Percentiles rank a stretch among this genome's conserved stretches.
Evolutionary conservation across 2,888 invertebrate species (phyloP).

Genomic region (Quadriops clusia): DNA sequence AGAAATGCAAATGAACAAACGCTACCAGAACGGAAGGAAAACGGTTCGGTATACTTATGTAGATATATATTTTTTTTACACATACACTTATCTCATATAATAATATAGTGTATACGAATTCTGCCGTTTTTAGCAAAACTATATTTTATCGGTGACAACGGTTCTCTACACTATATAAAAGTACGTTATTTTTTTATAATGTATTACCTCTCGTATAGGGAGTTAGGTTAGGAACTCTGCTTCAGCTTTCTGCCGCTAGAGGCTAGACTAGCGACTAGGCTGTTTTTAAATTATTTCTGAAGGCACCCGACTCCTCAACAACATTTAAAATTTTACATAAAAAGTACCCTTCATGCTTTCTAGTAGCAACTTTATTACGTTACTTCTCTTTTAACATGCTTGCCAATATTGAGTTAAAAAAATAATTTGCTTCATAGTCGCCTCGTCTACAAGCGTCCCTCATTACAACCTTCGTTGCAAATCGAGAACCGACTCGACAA

Average conservation of each 20-base stretch:
- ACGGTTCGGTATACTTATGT: conserved; percentile 24
- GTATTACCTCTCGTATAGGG: conserved; percentile 33
- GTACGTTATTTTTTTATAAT: conserved; percentile 29
- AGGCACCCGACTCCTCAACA: conserved; percentile 42
- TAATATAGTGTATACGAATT: conserved; percentile 34
- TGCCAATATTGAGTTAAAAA: too few species aligned
- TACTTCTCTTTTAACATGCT: too few species aligned
- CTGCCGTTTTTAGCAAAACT: conserved; percentile 36
- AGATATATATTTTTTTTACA: conserved; percentile 27
- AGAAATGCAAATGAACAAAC: conserved; percentile 17
- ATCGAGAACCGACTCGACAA: too few species aligned
- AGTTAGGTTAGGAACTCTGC: conserved; percentile 37
- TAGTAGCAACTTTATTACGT: too few species aligned
- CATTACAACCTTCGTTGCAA: too few species aligned
- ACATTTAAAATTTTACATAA: conserved; percentile 25
- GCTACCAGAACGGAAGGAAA: conserved; percentile 14
- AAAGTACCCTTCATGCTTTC: too few species aligned
- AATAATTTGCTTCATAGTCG: too few species aligned
- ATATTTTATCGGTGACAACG: conserved; percentile 34
- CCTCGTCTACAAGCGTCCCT: too few species aligned
- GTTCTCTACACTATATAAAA: conserved; percentile 35
- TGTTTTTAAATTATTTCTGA: conserved; percentile 30
- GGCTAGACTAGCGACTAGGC: conserved; percentile 22
- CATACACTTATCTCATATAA: conserved; percentile 32
- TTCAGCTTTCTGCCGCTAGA: conserved; percentile 26